Evolutionary conservation across 2,888 invertebrate species (phyloP).

Genomic region (Neoaliturus tenellus): DNA sequence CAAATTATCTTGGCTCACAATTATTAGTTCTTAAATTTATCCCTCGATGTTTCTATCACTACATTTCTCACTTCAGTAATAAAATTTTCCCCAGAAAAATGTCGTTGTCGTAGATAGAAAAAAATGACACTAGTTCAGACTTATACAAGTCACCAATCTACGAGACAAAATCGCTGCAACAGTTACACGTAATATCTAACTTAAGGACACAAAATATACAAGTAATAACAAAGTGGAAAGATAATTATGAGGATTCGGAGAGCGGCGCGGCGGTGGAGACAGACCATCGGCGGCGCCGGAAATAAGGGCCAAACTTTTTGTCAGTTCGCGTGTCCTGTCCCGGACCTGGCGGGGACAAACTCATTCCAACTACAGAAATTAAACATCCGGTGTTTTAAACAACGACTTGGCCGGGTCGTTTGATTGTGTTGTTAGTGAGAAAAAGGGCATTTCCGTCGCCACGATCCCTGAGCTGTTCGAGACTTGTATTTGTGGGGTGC

Average conservation of each 20-base stretch:
- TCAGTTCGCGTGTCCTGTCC: constrained; percentile 44
- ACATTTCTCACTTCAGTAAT: too few species aligned
- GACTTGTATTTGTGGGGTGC: too few species aligned
- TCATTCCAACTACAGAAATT: constrained; percentile 53
- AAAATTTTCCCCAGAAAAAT: too few species aligned
- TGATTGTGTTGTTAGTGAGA: constrained; percentile 50
- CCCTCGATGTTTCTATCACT: too few species aligned
- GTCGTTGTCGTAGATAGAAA: too few species aligned
- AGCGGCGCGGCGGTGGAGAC: background rate
- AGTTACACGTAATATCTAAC: too few species aligned
- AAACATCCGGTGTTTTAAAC: constrained; percentile 49
- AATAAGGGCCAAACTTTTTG: constrained; percentile 53
- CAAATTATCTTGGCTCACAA: too few species aligned
- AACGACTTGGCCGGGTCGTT: constrained; percentile 18
- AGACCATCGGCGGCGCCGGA: constrained; percentile 39
- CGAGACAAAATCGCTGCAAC: too few species aligned
- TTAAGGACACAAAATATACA: too few species aligned
- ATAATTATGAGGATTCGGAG: background rate
- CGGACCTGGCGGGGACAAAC: constrained; percentile 42
- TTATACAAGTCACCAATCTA: too few species aligned
- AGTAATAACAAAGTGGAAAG: background rate
- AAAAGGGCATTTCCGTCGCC: constrained; percentile 26
- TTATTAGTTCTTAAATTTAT: too few species aligned
- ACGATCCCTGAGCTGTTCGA: background rate
- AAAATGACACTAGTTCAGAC: too few species aligned